phyloP scores from a whole-genome alignment of 1,140 invertebrate genomes.

The Drosophila triauraria region DNA sequence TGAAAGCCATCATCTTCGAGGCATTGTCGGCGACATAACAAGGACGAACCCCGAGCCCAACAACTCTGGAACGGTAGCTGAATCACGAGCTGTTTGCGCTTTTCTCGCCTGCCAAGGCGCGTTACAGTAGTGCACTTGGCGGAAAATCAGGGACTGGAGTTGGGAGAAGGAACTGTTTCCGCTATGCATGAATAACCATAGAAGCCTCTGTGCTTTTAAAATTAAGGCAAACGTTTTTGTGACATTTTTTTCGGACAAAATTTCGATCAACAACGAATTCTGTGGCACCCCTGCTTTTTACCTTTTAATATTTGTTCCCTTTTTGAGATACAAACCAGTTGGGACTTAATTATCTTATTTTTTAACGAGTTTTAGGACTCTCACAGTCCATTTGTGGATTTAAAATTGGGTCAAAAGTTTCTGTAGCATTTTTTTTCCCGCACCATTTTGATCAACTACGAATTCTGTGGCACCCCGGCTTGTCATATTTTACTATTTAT shows the following conservation, averaged over 20 bases:
- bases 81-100: slow-evolving; percentile 72
- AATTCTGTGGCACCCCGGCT: neutral
- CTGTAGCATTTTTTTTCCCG: too few relatives aligned
- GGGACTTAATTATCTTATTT: too few relatives aligned
- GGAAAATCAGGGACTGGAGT: neutral
- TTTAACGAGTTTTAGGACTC: neutral
- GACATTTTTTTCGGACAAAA: too few relatives aligned
- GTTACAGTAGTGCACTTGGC: slow-evolving; percentile 14
- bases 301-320: too few relatives aligned
- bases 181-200: too few relatives aligned
- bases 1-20: slow-evolving; percentile 78
- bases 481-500: too few relatives aligned
- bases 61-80: slow-evolving; percentile 28
- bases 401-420: too few relatives aligned
- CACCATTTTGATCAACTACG: neutral
- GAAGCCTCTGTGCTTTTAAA: too few relatives aligned
- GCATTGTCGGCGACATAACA: slow-evolving; percentile 78
- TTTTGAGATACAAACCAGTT: too few relatives aligned
- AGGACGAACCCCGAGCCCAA: slow-evolving; percentile 46
- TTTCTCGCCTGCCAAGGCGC: slow-evolving; percentile 39
- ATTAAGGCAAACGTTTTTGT: neutral
- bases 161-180: too few relatives aligned
- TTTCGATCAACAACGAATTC: neutral
- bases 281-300: too few relatives aligned
- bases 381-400: too few relatives aligned